These are phyloP conservation scores for Esox masquinongy DNA, from an alignment of 2,797 vertebrate species.

Conservation along the genomic window DNA sequence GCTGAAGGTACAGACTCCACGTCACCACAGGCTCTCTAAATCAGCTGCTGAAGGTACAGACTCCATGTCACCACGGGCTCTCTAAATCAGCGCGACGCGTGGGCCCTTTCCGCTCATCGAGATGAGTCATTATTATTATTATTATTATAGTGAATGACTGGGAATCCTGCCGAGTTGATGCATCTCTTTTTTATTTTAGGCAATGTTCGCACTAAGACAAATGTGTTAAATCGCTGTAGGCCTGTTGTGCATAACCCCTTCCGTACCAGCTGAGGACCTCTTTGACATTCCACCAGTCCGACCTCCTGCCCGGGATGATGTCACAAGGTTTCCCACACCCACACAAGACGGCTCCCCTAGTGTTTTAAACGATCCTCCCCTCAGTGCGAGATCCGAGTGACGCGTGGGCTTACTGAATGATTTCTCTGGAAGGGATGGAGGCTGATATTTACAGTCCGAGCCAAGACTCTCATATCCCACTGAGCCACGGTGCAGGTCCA, in stretches of 20 bases:
- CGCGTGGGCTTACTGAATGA: background rate
- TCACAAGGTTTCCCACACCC: background rate
- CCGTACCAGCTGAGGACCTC: background rate
- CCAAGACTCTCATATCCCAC: background rate
- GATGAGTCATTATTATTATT: background rate
- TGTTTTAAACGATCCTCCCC: background rate
- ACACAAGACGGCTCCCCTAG: background rate
- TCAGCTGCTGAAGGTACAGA: slow-evolving; percentile 92
- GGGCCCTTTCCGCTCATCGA: background rate
- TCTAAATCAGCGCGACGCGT: background rate
- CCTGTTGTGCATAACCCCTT: background rate
- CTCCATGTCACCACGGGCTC: background rate
- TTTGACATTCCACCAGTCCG: background rate
- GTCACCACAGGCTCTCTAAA: too few relatives aligned
- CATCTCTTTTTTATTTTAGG: background rate
- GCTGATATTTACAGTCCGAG: background rate
- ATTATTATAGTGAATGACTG: background rate
- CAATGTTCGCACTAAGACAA: background rate
- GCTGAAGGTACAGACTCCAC: too few relatives aligned
- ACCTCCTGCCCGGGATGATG: background rate
- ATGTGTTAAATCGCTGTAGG: background rate
- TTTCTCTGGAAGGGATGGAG: background rate
- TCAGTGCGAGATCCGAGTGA: background rate
- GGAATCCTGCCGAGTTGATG: background rate
- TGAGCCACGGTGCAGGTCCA: background rate